Percentiles rank a stretch among this genome's conserved stretches.
Conservation (phyloP, 37 sponge, comb jelly and placozoan species). For the Beroe ovata region DNA sequence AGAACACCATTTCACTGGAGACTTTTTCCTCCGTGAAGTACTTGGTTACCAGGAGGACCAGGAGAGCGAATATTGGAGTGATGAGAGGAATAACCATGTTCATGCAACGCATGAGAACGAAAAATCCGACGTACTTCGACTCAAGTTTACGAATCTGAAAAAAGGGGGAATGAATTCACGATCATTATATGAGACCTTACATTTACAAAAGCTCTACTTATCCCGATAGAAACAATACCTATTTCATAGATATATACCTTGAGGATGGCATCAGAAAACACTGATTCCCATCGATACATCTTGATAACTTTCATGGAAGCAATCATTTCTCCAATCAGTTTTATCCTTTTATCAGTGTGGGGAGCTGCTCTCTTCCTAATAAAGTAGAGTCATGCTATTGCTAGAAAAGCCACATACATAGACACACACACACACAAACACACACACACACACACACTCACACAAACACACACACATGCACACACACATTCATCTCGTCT, state of each 20-base stretch:
- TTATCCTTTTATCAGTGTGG: conserved; percentile 38
- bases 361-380: conserved; percentile 22
- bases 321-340: conserved; percentile 36
- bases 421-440: no score
- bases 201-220: no score
- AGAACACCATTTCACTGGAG: conserved; percentile 36
- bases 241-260: not conserved
- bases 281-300: conserved; percentile 49
- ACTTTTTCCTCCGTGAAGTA: not conserved
- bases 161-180: no score
- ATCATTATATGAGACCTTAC: no score
- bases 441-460: no score
- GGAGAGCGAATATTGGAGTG: conserved; percentile 11
- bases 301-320: conserved; percentile 58
- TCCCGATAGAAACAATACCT: no score
- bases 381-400: no score
- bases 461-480: no score
- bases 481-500: no score
- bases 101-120: not conserved
- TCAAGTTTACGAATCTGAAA: conserved; percentile 20
- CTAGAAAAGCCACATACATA: no score
- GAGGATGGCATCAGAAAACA: not conserved
- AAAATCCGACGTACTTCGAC: not conserved
- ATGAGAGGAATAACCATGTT: not conserved
- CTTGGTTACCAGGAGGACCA: not conserved